Evolutionary conservation across 2,113 vertebrate genomes (phyloP), one percentile per base, ranked within the genome.

Genomic region (Xiphophorus couchianus): DNA sequence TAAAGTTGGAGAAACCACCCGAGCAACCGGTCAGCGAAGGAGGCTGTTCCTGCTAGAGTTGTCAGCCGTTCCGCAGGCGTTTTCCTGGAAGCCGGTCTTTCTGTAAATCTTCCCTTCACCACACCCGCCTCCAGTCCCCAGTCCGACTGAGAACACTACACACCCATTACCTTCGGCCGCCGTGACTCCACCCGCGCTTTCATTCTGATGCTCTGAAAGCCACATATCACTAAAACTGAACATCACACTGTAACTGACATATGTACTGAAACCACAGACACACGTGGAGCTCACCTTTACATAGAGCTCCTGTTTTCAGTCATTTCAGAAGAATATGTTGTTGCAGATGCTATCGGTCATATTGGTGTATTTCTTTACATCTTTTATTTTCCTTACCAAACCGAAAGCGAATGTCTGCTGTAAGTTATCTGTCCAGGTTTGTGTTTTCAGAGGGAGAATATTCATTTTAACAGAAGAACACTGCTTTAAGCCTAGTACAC

Each of bases 1-100:
- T 99, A 88, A 98, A 98, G 92, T 95, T 99, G 94, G 96, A 97
- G 95, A 97, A 97, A 90, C 96, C 97, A 81, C 96, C 96, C 77
- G 98, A 99, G 93, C 95, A 94, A 78, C 97, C 97, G 7, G 95
- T 94, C 94, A 98, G 87, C n/a, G 98, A 99, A 92, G 96, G 97
- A 81, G 96, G 96, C 83, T 99, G 98, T 78, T 96, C 98, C 86
- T 99, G 98, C 94, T 99, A 97, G 98, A 95, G 83, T 42, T 68
- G 73, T 89, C 71, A 74, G 91, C 84, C 76, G 44, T 42, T 17
- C 44, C 19, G 44, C 44, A 48, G 44, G 5, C 44, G 17, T 35
- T 76, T 82, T 74, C 39, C 69, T 82, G 60, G 58, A 72, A 68
- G 29, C 71, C 71, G 65, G 61, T 93, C 86, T 78, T 71, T 77